Conservation (phyloP, 2,888 invertebrate species). For the Spodoptera picta region DNA sequence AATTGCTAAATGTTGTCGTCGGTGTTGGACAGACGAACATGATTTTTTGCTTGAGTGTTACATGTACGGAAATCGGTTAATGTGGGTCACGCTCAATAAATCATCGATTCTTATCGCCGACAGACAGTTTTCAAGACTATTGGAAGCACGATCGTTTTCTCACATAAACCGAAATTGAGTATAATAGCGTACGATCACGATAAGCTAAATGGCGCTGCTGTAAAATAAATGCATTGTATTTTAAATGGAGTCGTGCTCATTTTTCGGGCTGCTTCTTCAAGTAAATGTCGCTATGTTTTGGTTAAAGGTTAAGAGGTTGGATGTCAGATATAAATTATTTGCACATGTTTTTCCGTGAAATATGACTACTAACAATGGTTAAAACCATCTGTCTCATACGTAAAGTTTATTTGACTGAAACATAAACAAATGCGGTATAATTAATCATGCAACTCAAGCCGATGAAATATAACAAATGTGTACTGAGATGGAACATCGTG, state of each 20-base stretch:
- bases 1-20: slow-evolving; percentile 74
- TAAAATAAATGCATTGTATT: slow-evolving; percentile 42
- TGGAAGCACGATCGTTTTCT: slow-evolving; percentile 70
- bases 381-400: slow-evolving; percentile 27
- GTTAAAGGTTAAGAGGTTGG: slow-evolving; percentile 53
- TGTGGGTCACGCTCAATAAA: slow-evolving; percentile 75
- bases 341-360: slow-evolving; percentile 42
- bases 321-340: slow-evolving; percentile 50
- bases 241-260: slow-evolving; percentile 36
- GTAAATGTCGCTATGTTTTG: slow-evolving; percentile 35
- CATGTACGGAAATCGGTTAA: slow-evolving; percentile 69
- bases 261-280: slow-evolving; percentile 32
- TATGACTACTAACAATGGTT: slow-evolving; percentile 35
- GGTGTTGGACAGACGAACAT: slow-evolving; percentile 55
- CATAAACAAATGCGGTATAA: slow-evolving; percentile 11
- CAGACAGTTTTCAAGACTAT: slow-evolving; percentile 65
- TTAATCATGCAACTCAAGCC: slow-evolving; percentile 33
- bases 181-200: slow-evolving; percentile 60
- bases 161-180: slow-evolving; percentile 58
- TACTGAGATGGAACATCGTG: slow-evolving; percentile 23
- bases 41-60: slow-evolving; percentile 65
- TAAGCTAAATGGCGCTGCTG: slow-evolving; percentile 45
- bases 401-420: slow-evolving; percentile 16
- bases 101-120: slow-evolving; percentile 61
- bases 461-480: slow-evolving; percentile 9